phyloP scores from a whole-genome alignment of 2,113 vertebrate genomes.

The Thomomys bottae region DNA sequence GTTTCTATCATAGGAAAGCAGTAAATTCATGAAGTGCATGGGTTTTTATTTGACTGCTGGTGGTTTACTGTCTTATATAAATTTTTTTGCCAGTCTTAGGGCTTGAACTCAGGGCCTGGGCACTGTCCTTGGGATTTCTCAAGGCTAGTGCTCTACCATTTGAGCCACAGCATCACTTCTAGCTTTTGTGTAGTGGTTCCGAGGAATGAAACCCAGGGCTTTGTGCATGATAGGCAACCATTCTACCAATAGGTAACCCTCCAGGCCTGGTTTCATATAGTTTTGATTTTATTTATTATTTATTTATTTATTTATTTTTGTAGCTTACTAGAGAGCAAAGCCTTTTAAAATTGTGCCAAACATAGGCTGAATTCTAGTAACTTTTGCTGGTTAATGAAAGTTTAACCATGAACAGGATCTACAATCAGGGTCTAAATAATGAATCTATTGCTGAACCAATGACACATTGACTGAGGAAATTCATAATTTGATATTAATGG shows the following conservation, averaged over 20 bases:
- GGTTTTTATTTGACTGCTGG: not conserved
- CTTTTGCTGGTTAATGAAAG: conserved; percentile 58
- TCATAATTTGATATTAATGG: not conserved
- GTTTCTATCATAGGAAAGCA: not conserved
- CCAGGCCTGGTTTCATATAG: no score
- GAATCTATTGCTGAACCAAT: conserved; percentile 31
- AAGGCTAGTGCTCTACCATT: no score
- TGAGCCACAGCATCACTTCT: no score
- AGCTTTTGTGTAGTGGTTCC: no score
- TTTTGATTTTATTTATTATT: no score
- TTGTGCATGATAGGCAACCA: no score
- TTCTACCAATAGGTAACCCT: no score
- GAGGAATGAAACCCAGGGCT: no score
- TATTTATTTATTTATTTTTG: not conserved
- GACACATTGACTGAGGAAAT: conserved; percentile 11
- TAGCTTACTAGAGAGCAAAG: not conserved
- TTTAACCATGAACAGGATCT: conserved; percentile 34
- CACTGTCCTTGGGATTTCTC: no score
- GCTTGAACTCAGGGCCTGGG: no score
- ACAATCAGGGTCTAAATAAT: conserved; percentile 34
- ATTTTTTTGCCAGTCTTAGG: no score
- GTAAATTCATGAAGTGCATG: not conserved
- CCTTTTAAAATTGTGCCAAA: conserved; percentile 56
- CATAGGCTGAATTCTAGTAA: conserved; percentile 56
- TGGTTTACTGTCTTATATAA: conserved; percentile 30